These are phyloP conservation scores for Eriocheir sinensis DNA, from an alignment of 1,140 invertebrate genomes.

Conservation along the genomic window DNA sequence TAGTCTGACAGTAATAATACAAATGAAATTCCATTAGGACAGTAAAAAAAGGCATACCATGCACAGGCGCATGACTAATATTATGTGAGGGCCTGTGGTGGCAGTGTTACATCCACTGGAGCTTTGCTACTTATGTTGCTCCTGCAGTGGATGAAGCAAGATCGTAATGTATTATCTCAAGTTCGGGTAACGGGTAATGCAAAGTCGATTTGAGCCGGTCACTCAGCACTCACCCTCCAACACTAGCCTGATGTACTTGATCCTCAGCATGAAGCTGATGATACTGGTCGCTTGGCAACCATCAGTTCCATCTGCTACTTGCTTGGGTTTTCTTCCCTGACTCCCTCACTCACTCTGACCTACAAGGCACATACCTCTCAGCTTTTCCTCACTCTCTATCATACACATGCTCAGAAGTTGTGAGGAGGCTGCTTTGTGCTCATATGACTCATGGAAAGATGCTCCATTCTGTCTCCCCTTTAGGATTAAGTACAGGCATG, in stretches of 20 bases:
- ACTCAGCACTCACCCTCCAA: slow-evolving; percentile 2
- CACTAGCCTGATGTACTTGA: slow-evolving; percentile 68
- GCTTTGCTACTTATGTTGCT: neutral
- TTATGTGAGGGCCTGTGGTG: slow-evolving; percentile 35
- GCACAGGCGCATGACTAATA: slow-evolving; percentile 57
- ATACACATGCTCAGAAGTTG: slow-evolving; percentile 24
- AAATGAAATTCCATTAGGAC: slow-evolving; percentile 73
- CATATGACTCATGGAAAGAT: slow-evolving; percentile 20
- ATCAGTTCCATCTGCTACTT: slow-evolving; percentile 2
- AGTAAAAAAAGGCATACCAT: slow-evolving; percentile 68
- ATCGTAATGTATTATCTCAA: slow-evolving; percentile 23
- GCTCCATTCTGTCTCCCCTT: slow-evolving; percentile 32
- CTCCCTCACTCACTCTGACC: slow-evolving; percentile 48
- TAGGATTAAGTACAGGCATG: slow-evolving; percentile 74
- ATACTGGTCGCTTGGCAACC: slow-evolving; percentile 70
- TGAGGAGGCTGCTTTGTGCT: slow-evolving; percentile 69
- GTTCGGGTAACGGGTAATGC: neutral
- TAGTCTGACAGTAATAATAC: slow-evolving; percentile 67
- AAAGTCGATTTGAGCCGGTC: neutral
- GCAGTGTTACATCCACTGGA: neutral
- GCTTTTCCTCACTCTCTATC: neutral
- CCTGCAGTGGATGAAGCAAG: neutral
- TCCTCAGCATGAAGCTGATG: slow-evolving; percentile 39
- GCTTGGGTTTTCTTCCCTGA: slow-evolving; percentile 52
- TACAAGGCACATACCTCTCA: neutral